Percentiles rank a stretch among this genome's conserved stretches.
Evolutionary conservation across 2,888 invertebrate species (phyloP).

Genomic region (Hoplodrina ambigua): DNA sequence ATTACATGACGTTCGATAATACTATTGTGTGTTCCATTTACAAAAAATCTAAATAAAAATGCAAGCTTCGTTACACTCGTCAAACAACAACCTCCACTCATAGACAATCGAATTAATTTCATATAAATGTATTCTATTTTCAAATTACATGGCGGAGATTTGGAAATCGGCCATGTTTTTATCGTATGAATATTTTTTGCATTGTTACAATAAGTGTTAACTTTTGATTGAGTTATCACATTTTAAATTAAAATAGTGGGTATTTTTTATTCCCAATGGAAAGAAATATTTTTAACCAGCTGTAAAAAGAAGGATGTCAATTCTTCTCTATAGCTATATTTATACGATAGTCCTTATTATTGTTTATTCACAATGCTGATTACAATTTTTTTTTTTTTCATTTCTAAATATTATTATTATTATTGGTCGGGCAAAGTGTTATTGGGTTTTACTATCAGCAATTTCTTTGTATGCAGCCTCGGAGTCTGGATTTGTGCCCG

Average conservation of each 20-base stretch:
- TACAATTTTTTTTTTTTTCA: too few relatives aligned
- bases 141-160: background rate
- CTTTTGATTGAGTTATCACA: background rate
- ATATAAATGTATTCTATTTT: slow-evolving; percentile 25
- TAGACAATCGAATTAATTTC: slow-evolving; percentile 13
- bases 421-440: too few relatives aligned
- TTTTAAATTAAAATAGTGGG: background rate
- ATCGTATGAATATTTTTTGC: slow-evolving; percentile 10
- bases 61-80: slow-evolving; percentile 28
- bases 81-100: slow-evolving; percentile 19
- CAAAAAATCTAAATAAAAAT: slow-evolving; percentile 5
- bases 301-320: too few relatives aligned
- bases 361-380: too few relatives aligned
- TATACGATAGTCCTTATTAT: too few relatives aligned
- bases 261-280: background rate
- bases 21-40: background rate
- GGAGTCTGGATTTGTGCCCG: too few relatives aligned
- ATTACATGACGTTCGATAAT: background rate
- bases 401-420: too few relatives aligned
- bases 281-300: background rate
- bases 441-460: too few relatives aligned
- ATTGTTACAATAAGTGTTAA: background rate
- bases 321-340: too few relatives aligned
- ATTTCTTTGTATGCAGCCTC: too few relatives aligned
- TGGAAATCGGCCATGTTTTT: slow-evolving; percentile 4